Evolutionary conservation across 2,888 invertebrate species (phyloP).

Genomic region (Escarpia spicata): DNA sequence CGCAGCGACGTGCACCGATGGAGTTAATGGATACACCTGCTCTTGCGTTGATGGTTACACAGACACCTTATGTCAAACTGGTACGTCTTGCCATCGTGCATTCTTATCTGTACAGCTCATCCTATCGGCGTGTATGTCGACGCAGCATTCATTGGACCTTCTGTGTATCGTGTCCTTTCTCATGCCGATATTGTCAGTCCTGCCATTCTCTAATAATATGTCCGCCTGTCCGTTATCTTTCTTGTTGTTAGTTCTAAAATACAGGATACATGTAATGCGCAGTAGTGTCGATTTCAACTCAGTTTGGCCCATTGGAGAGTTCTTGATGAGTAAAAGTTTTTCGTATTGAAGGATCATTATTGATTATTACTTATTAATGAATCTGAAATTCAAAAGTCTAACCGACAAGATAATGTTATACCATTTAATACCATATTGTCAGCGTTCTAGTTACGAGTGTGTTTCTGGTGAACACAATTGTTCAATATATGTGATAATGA

Average conservation of each 20-base stretch:
- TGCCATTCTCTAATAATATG: neutral
- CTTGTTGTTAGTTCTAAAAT: neutral
- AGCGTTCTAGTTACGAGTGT: too few species aligned
- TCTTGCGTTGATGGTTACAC: constrained; percentile 1
- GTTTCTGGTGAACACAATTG: neutral
- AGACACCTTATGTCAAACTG: neutral
- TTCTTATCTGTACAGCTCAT: neutral
- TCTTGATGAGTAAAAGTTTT: neutral
- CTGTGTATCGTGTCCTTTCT: neutral
- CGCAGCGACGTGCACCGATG: neutral
- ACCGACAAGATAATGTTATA: too few species aligned
- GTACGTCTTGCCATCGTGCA: neutral
- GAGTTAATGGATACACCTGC: neutral
- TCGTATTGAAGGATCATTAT: neutral
- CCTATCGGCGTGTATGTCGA: neutral
- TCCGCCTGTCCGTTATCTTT: neutral
- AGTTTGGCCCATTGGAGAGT: neutral
- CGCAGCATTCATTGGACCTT: neutral
- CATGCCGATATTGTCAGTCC: neutral
- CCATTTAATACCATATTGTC: too few species aligned
- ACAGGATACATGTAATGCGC: neutral
- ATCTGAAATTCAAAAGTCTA: too few species aligned
- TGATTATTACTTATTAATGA: neutral
- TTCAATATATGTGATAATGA: neutral
- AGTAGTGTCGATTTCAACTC: neutral